phyloP scores from a whole-genome alignment of 2,113 vertebrate species.

The Pelusios castaneus region DNA sequence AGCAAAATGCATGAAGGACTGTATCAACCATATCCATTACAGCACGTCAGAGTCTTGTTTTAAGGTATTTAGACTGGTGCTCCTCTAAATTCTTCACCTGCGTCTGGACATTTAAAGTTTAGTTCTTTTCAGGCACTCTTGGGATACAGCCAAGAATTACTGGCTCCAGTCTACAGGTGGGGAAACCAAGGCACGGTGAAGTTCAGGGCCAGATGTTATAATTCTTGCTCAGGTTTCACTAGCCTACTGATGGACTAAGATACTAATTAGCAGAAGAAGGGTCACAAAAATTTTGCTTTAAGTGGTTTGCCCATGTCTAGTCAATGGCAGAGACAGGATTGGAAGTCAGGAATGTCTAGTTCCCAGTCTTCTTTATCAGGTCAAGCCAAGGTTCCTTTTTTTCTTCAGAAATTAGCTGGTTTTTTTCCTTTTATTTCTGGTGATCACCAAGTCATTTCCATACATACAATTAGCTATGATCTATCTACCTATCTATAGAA shows the following conservation, averaged over 20 bases:
- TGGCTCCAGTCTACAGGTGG: accelerated
- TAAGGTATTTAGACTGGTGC: neutral
- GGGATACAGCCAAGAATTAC: neutral
- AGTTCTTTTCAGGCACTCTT: neutral
- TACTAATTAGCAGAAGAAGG: accelerated
- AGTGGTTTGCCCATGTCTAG: neutral
- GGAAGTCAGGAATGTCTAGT: neutral
- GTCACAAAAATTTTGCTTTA: neutral
- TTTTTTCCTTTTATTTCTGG: neutral
- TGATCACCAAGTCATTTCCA: neutral
- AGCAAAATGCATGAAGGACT: accelerated
- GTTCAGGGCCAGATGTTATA: neutral
- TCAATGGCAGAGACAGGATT: neutral
- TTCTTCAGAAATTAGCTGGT: neutral
- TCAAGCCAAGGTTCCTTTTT: neutral
- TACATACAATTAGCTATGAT: neutral
- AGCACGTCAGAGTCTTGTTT: neutral
- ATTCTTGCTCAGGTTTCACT: neutral
- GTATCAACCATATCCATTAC: neutral
- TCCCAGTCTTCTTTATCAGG: neutral
- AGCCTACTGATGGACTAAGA: neutral
- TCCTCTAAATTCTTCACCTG: accelerated
- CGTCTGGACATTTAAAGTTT: neutral
- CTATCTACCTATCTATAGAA: neutral
- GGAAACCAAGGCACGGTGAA: neutral